Evolutionary conservation across 2,797 vertebrate genomes (phyloP).

Genomic region (Takifugu rubripes): DNA sequence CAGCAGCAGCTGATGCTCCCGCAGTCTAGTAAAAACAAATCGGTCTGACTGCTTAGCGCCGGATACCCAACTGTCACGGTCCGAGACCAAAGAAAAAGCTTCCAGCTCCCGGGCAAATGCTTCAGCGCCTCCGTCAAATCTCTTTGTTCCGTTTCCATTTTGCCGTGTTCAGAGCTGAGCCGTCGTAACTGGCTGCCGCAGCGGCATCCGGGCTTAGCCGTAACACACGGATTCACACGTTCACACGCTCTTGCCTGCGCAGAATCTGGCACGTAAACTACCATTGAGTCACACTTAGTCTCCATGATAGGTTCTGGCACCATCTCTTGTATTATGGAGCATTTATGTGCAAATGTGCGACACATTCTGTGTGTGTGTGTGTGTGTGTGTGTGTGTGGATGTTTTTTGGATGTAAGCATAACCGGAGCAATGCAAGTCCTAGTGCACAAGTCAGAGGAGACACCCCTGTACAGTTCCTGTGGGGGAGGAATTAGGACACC

Average conservation of each 20-base stretch:
- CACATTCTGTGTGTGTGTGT: neutral
- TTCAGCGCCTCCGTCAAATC: conserved; percentile 61
- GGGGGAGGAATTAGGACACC: too few species aligned
- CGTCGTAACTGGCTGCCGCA: conserved; percentile 57
- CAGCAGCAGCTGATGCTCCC: conserved; percentile 40
- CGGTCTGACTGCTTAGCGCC: conserved; percentile 55
- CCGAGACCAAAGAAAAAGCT: conserved; percentile 46
- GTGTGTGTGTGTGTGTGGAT: conserved; percentile 20
- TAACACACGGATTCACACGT: conserved; percentile 13
- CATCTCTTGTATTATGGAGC: conserved; percentile 55
- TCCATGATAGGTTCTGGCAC: conserved; percentile 50
- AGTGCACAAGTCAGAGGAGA: conserved; percentile 28
- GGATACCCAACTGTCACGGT: conserved; percentile 59
- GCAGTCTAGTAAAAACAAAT: conserved; percentile 60
- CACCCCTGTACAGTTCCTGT: too few species aligned
- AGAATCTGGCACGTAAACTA: conserved; percentile 55
- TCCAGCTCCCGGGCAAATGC: conserved; percentile 43
- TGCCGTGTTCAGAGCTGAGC: conserved; percentile 55
- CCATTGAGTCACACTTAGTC: conserved; percentile 68
- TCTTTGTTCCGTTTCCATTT: conserved; percentile 67
- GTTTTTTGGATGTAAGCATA: conserved; percentile 13
- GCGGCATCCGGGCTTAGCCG: conserved; percentile 37
- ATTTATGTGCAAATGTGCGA: conserved; percentile 23
- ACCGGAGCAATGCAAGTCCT: conserved; percentile 20
- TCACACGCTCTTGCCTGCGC: conserved; percentile 2